These are phyloP conservation scores for Phycodurus eques DNA, from an alignment of 2,113 vertebrate genomes.

Conservation along the genomic window DNA sequence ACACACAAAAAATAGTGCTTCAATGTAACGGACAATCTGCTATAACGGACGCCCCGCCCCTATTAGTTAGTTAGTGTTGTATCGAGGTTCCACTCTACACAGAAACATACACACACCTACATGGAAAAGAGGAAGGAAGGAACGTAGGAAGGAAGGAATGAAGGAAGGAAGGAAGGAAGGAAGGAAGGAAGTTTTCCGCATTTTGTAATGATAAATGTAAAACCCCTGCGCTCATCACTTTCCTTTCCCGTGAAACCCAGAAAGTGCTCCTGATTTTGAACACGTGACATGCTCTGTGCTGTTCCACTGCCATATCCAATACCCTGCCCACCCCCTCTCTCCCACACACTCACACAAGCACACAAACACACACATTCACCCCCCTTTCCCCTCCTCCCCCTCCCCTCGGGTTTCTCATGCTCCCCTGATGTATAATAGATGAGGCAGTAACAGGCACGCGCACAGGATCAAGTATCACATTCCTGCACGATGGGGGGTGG, in stretches of 20 bases:
- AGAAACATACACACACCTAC: no score
- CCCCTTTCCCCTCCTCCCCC: background rate
- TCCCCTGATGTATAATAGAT: conserved; percentile 56
- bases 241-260: no score
- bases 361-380: background rate
- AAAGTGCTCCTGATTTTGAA: background rate
- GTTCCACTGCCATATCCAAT: background rate
- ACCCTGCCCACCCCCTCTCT: no score
- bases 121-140: no score
- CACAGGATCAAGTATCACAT: conserved; percentile 11
- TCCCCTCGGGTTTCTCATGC: conserved; percentile 43
- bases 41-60: no score
- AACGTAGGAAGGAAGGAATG: background rate
- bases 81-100: no score
- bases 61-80: no score
- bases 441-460: conserved; percentile 36
- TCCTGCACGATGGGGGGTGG: conserved; percentile 23
- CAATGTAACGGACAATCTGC: no score
- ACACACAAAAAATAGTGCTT: no score
- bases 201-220: no score
- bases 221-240: no score
- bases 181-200: background rate
- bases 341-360: background rate
- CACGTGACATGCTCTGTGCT: background rate
- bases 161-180: background rate